Evolutionary conservation across 1,140 invertebrate species (phyloP), one percentile per base, ranked within the genome.

Genomic region (Lordiphosa clarofinis): DNA sequence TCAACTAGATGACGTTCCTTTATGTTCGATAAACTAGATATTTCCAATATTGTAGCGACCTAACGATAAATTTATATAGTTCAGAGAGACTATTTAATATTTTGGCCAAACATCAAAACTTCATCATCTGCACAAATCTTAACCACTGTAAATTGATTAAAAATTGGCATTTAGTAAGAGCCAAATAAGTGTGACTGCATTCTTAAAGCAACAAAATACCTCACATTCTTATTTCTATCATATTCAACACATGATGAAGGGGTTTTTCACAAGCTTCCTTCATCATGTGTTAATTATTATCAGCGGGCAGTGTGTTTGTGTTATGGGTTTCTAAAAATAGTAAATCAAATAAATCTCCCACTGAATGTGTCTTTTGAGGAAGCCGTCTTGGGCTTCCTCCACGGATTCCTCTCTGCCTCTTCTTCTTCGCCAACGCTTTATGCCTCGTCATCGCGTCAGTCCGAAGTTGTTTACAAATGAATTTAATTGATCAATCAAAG

Each of bases 401-500:
- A 50, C 42, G 24, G 38, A 39, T 24, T 10, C 6, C 9, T 38
- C n/a, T 56, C 33, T 47, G 40, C 19, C 19, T 19, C 13, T 38
- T 33, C 13, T 38, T 33, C n/a, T 63, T 42, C 48, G 38, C 6
- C 28, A 31, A 56, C 52, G 28, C 28, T 53, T 53, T 50, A 46
- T 49, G 64, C 58, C 54, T 35, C 64, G 62, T 68, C 73, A 67
- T 72, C 62, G 50, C 48, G 50, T 53, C 59, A 47, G 44, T 57
- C 48, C 56, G 50, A 73, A 73, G 73, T 76, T 86, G 78, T 78
- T 84, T 84, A 84, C 78, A 84, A 84, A 84, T 86, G 69, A 84
- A 86, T 84, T 84, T 84, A 84, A 84, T 84, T 84, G 78, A 84
- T 84, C 78, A 84, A 86, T 84, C 78, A 84, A 79, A 71, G 73